A percentile compares a stretch with the other conserved stretches of the same genome.
Evolutionary conservation across 1,140 invertebrate species (phyloP).

Genomic region (Drosophila insularis): DNA sequence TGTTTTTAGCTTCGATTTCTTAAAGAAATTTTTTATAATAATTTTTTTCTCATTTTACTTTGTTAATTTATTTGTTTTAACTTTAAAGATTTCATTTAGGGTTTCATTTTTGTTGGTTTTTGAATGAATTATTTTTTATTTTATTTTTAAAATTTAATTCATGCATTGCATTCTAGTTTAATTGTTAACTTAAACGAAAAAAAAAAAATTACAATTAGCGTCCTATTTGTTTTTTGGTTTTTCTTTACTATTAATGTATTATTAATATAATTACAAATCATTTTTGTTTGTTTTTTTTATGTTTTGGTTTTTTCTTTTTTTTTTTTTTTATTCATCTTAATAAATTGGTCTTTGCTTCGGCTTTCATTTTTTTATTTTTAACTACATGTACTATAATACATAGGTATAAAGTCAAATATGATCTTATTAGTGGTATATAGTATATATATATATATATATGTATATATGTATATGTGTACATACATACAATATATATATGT

Average conservation of each 20-base stretch:
- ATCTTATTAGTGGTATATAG: conserved; percentile 53
- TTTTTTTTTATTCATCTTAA: conserved; percentile 50
- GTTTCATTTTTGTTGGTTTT: conserved; percentile 32
- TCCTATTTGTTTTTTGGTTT: conserved; percentile 10
- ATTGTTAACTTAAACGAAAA: conserved; percentile 34
- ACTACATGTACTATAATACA: conserved; percentile 77
- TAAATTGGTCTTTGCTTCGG: conserved; percentile 81
- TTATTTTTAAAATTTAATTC: conserved; percentile 47
- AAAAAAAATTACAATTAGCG: conserved; percentile 11
- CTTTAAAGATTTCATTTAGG: conserved; percentile 26
- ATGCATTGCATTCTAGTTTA: conserved; percentile 60
- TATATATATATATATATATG: conserved; percentile 31
- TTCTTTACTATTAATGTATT: background rate
- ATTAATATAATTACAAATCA: conserved; percentile 8
- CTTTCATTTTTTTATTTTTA: conserved; percentile 68
- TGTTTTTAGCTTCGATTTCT: conserved; percentile 45
- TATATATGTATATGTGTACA: conserved; percentile 19
- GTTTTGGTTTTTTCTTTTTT: conserved; percentile 17
- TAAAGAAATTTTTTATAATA: conserved; percentile 43
- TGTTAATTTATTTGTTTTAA: conserved; percentile 26
- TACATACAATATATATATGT: conserved; percentile 38
- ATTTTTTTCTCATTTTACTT: conserved; percentile 26
- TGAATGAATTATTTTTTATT: conserved; percentile 27
- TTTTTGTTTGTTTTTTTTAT: conserved; percentile 18
- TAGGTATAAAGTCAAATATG: conserved; percentile 73